Base-by-base conservation (phyloP, 2,888 invertebrate genomes). In the Zele albiditarsus region DNA sequence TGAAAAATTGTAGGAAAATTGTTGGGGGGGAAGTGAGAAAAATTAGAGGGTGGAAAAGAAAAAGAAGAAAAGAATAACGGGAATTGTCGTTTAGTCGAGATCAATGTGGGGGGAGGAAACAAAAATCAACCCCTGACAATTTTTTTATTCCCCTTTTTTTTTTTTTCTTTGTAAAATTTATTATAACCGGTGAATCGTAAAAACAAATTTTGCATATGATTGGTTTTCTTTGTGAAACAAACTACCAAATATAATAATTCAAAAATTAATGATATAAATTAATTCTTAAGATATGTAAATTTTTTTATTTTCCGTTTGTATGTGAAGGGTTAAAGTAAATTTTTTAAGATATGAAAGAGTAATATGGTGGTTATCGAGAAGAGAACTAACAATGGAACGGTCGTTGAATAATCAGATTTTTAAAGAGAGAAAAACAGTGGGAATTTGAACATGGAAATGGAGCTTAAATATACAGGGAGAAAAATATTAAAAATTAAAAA, bases 51-150 rank as follows among this genome's bases (percentile, higher is more conserved):
- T 6, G 25, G 31, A 20, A 20, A 38, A 38, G 8, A 12, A 63
- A 46, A 67, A 38, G n/a, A 60, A 23, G 42, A 70, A 33, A 25
- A 70, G 57, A 23, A 60, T 42, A 42, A 46, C 8, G 71, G 62
- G 38, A 62, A 71, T 60, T 62, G 60, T 71, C 60, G 62, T 71
- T 62, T 69, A 69, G 25, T 16, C 23, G 42, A 58, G 69, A 71
- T 62, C 62, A 62, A 60, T 49, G 53, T 31, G 46, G 46, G 31
- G 46, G 46, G 20, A 38, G 38, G 62, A 53, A 53, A 53, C 53
- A 10, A 53, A 46, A 53, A 53, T 5, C 20, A 20, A 8, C n/a
- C 20, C 53, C 20, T 53, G 23, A 53, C n/a, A 2, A n/a, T 53
- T n/a, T 46, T n/a, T 4, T 12, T 14, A 4, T 46, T 14, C n/a